Evolutionary conservation across 2,888 invertebrate species (phyloP), one percentile per base, ranked within the genome.

Genomic region (Chromoteleia sp.): DNA sequence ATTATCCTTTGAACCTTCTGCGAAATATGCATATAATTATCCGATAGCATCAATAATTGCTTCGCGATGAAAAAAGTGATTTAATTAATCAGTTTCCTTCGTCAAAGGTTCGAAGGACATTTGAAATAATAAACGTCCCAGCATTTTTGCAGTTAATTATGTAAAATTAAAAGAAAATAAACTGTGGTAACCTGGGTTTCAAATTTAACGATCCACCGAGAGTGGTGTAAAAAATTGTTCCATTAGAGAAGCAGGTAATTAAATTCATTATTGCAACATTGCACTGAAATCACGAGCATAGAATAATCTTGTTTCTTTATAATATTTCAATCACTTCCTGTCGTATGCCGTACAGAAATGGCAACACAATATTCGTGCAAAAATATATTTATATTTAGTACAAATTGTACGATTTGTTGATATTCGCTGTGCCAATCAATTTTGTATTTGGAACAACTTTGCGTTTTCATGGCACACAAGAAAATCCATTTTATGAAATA

Each of bases 11-110:
- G 75, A 39, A 75, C 67, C 58, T 67, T 58, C 41, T 21, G 59
- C 75, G 17, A 74, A 73, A 67, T 67, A 75, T 75, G 67, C 58
- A 67, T 56, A 48, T 36, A 48, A 63, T 63, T 54, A 54, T 36
- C 12, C 17, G 50, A 65, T 65, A 50, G 56, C 39, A 58, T 75
- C 59, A 67, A 58, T 75, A 58, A 65, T 74, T 65, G 36, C 41
- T 19, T 15, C 10, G 19, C 19, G 30, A 36, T 21, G 10, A 61
- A 56, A 67, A 67, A 75, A 56, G 17, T 45, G 29, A 48, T 56
- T 58, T 48, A 54, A 67, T 75, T 58, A 58, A 58, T 58, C 67
- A 67, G 39, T 63, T 65, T 36, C 43, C 54, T 59, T 71, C 21
- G 17, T 10, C 25, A 30, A 59, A 56, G n/a, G 8, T 48, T 43